phyloP scores from a whole-genome alignment of 2,888 invertebrate genomes.

The Cybosia mesomella region DNA sequence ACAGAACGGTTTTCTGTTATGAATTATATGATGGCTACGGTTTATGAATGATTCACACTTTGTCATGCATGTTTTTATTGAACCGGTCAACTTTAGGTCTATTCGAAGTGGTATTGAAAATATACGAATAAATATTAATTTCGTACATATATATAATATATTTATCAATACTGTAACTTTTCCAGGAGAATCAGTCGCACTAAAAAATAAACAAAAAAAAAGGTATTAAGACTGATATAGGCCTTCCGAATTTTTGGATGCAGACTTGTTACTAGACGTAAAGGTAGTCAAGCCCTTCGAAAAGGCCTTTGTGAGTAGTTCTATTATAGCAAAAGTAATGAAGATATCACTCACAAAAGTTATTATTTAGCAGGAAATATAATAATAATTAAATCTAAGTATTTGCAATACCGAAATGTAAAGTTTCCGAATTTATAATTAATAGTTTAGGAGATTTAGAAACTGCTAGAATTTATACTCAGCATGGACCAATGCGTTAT shows the following conservation, averaged over 20 bases:
- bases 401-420: neutral
- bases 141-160: no score
- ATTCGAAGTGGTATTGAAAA: neutral
- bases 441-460: neutral
- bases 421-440: neutral
- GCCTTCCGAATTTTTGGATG: neutral
- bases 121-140: neutral
- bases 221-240: no score
- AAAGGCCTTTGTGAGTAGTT: neutral
- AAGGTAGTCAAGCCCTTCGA: neutral
- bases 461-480: neutral
- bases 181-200: no score
- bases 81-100: neutral
- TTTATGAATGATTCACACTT: constrained; percentile 40
- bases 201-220: no score
- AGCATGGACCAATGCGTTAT: constrained; percentile 35
- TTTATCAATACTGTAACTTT: no score
- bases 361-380: no score
- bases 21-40: constrained; percentile 28
- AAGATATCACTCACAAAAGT: neutral
- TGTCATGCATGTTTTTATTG: constrained; percentile 23
- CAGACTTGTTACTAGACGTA: neutral
- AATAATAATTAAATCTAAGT: no score
- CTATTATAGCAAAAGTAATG: neutral
- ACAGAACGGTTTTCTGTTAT: constrained; percentile 39